A percentile compares a stretch with the other conserved stretches of the same genome.
Conservation (phyloP, 2,888 invertebrate genomes). For the Drosophila rubida region DNA sequence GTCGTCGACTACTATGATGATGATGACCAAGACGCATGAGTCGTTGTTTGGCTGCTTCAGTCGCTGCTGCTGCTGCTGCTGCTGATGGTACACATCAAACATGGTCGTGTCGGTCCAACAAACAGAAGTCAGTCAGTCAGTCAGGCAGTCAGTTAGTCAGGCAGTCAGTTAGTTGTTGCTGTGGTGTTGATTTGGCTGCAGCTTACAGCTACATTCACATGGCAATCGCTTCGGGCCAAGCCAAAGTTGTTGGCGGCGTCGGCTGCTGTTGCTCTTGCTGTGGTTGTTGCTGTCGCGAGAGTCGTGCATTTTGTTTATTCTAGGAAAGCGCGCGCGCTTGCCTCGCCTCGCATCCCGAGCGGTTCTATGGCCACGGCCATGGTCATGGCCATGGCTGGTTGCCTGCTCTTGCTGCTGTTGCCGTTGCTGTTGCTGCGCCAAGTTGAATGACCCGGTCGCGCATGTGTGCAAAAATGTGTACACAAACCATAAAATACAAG, state of each 20-base stretch:
- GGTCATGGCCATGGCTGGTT: slow-evolving; percentile 72
- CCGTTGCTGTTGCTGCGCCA: slow-evolving; percentile 39
- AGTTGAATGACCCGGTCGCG: slow-evolving; percentile 83
- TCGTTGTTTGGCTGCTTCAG: slow-evolving; percentile 47
- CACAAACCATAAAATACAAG: slow-evolving; percentile 82
- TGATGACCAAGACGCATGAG: slow-evolving; percentile 63
- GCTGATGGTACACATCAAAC: slow-evolving; percentile 78
- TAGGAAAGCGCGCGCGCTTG: slow-evolving; percentile 75
- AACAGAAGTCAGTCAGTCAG: slow-evolving; percentile 78
- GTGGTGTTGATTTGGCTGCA: slow-evolving; percentile 70
- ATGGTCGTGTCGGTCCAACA: slow-evolving; percentile 80
- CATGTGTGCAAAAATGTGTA: slow-evolving; percentile 83
- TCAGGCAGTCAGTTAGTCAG: slow-evolving; percentile 51
- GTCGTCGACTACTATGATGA: slow-evolving; percentile 36
- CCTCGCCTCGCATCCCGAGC: slow-evolving; percentile 33
- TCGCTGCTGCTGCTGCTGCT: slow-evolving; percentile 64
- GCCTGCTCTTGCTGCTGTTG: slow-evolving; percentile 37
- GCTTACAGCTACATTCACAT: slow-evolving; percentile 47
- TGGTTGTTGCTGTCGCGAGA: slow-evolving; percentile 61
- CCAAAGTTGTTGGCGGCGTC: slow-evolving; percentile 69
- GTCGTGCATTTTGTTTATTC: slow-evolving; percentile 79
- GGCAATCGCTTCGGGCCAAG: slow-evolving; percentile 44
- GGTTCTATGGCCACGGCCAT: slow-evolving; percentile 44
- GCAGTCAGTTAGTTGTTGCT: slow-evolving; percentile 44
- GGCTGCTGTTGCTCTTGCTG: slow-evolving; percentile 32